Percentiles rank a stretch among this genome's conserved stretches.
phyloP scores from a whole-genome alignment of 2,797 vertebrate genomes.

The Cossypha dichroa region DNA sequence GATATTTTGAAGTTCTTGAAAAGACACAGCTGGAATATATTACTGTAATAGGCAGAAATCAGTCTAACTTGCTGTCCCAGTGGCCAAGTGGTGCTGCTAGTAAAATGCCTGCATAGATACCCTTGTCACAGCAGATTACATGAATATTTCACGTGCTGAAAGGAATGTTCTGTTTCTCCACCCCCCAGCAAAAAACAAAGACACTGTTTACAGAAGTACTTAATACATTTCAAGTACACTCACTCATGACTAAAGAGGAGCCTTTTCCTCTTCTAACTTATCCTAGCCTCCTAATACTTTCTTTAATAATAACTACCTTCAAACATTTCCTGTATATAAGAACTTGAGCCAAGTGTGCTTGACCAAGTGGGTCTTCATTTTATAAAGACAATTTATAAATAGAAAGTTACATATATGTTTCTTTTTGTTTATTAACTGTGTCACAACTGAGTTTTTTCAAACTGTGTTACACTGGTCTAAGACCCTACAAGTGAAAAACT shows the following conservation, averaged over 20 bases:
- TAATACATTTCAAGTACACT: not conserved
- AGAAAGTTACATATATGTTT: not conserved
- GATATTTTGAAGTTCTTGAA: not conserved
- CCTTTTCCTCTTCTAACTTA: not conserved
- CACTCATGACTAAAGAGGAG: not conserved
- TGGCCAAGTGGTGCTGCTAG: not conserved
- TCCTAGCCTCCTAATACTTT: not conserved
- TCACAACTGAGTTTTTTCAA: not conserved
- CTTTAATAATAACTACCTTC: not conserved
- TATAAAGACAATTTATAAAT: not conserved
- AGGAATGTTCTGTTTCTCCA: not conserved
- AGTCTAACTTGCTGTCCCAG: not conserved
- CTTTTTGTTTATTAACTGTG: not conserved
- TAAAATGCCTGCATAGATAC: not conserved
- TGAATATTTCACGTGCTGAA: not conserved
- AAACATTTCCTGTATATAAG: not conserved
- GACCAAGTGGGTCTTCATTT: not conserved
- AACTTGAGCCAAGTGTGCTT: not conserved
- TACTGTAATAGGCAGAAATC: not conserved
- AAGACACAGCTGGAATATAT: not conserved
- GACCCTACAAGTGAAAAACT: not conserved
- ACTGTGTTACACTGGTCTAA: not conserved
- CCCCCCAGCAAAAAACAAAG: not conserved
- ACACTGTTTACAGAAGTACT: not conserved
- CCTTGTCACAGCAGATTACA: not conserved